phyloP scores from a whole-genome alignment of 2,113 vertebrate species.

The Marcusenius ussheri region DNA sequence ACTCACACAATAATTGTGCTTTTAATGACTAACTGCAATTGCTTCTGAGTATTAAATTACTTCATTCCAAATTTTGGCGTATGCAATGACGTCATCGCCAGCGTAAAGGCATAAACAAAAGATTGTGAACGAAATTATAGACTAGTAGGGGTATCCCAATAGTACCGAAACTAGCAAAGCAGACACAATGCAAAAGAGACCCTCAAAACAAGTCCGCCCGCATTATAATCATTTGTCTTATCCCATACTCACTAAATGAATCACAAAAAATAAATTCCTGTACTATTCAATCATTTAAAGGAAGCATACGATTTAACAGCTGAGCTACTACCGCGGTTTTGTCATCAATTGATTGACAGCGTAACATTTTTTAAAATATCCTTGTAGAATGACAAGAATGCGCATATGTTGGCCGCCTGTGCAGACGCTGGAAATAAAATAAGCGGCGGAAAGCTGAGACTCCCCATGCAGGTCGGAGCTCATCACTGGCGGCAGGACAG shows the following conservation, averaged over 20 bases:
- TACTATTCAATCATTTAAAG: background rate
- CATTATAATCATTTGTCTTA: background rate
- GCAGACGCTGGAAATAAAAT: background rate
- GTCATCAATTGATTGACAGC: background rate
- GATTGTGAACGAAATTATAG: background rate
- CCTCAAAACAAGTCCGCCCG: background rate
- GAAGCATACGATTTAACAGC: background rate
- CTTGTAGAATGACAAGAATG: background rate
- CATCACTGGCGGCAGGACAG: background rate
- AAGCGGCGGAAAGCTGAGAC: background rate
- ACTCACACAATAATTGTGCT: background rate
- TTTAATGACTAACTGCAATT: background rate
- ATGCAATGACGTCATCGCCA: background rate
- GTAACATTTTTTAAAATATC: background rate
- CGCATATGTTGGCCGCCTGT: background rate
- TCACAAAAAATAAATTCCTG: background rate
- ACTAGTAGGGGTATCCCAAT: background rate
- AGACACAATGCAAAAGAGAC: background rate
- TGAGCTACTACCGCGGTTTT: background rate
- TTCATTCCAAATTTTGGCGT: background rate
- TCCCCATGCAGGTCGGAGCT: background rate
- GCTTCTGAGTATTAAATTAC: background rate
- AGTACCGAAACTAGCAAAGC: background rate
- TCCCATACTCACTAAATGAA: background rate
- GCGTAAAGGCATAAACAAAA: background rate